Base-by-base conservation (phyloP, 2,888 invertebrate genomes). In the Malthinus seriepunctatus region DNA sequence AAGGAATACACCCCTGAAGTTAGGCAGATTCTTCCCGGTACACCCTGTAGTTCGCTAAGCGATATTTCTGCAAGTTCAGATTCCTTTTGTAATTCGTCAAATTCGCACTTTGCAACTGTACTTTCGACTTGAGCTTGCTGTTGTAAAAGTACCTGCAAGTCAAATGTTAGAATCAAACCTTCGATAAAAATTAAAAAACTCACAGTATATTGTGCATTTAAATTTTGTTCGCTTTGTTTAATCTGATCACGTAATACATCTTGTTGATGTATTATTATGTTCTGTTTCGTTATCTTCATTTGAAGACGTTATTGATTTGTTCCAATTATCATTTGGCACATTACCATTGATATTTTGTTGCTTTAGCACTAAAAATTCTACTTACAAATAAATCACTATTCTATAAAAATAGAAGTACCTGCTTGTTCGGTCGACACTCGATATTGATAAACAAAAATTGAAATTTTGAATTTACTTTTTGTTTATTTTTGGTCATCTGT, bases 401-500 rank as follows among this genome's bases (percentile, higher is more conserved):
- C 23, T 3, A 23, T 23, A 23, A 23, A n/a, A 23, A 23, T 23
- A 23, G 23, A 23, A 23, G 2, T 86, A 92, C 92, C 90, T 77
- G 93, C 89, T 88, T 95, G 96, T 80, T 97, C 97, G 56, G 94
- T 89, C 51, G 91, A 90, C 71, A 97, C 96, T 86, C 94, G 92
- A 80, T 91, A 96, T 79, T 95, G 95, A 81, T 99, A 99, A 95
- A 97, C 61, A 99, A 85, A 82, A 98, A 99, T 72, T 91, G 89
- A 83, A 98, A 98, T 79, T 96, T 96, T 3, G 96, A 95, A 80
- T 99, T 98, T 76, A 94, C 95, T 80, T 95, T 93, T 81, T 98
- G 97, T 81, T 97, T 97, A 76, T 93, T 93, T 84, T 97, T 97
- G 61, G 97, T 97, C 91, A 97, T 97, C 81, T 93, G 90, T 82